phyloP scores from a whole-genome alignment of 37 sponge, comb jelly and placozoan species.

The Petrosia ficiformis region DNA sequence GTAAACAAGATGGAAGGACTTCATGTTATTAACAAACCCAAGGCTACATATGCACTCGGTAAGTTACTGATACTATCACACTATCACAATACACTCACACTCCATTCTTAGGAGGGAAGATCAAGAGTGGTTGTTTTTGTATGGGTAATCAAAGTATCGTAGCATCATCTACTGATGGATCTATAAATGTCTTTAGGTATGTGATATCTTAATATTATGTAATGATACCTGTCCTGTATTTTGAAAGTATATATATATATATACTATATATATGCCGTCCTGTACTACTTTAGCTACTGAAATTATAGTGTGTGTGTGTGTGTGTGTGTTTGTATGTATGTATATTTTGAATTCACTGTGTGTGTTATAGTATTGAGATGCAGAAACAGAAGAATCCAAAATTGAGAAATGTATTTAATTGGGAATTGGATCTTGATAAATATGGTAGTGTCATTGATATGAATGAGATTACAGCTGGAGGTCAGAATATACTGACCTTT shows the following conservation, averaged over 20 bases:
- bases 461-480: slow-evolving; percentile 39
- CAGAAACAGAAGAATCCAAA: slow-evolving; percentile 7
- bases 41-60: slow-evolving; percentile 35
- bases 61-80: not conserved
- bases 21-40: slow-evolving; percentile 60
- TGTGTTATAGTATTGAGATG: slow-evolving; percentile 12
- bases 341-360: not conserved
- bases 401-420: slow-evolving; percentile 22
- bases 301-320: too few species aligned
- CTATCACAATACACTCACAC: not conserved
- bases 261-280: not conserved
- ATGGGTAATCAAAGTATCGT: slow-evolving; percentile 30
- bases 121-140: slow-evolving; percentile 59
- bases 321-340: not conserved
- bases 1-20: slow-evolving; percentile 70
- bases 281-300: too few species aligned
- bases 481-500: slow-evolving; percentile 54
- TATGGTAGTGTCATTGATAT: slow-evolving; percentile 65
- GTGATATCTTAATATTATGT: not conserved
- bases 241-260: not conserved
- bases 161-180: slow-evolving; percentile 55
- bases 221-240: not conserved
- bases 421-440: slow-evolving; percentile 21
- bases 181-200: slow-evolving; percentile 43
- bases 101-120: slow-evolving; percentile 15